Conservation (phyloP, 2,797 vertebrate genomes). For the Acridotheres tristis region DNA sequence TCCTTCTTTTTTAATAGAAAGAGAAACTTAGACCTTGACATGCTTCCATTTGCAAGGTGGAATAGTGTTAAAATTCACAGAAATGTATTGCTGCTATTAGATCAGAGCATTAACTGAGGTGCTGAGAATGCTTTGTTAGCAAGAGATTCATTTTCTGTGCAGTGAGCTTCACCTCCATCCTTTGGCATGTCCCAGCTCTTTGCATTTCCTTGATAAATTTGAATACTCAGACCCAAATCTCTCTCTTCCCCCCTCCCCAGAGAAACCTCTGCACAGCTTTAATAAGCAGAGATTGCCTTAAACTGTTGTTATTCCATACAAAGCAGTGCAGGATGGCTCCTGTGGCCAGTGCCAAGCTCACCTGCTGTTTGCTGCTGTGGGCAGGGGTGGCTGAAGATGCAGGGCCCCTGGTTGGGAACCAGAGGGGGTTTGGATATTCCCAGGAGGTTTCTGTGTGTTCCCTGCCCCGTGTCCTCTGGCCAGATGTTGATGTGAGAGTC, state of each 20-base stretch:
- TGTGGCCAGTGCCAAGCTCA: background rate
- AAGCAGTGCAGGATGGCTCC: background rate
- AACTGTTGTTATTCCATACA: background rate
- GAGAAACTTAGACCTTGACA: background rate
- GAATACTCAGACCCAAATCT: background rate
- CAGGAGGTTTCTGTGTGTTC: background rate
- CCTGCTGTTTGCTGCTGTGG: background rate
- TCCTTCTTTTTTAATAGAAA: background rate
- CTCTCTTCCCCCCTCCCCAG: background rate
- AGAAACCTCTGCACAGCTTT: background rate
- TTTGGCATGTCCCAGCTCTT: background rate
- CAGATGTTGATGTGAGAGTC: accelerated
- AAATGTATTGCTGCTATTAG: background rate
- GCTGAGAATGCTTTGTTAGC: background rate
- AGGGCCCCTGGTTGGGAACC: background rate
- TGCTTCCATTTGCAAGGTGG: background rate
- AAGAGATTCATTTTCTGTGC: background rate
- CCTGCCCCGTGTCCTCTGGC: background rate
- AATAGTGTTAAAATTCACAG: background rate
- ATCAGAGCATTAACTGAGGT: background rate
- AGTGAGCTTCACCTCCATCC: background rate
- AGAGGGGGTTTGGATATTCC: accelerated
- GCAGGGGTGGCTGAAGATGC: background rate
- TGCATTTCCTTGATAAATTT: background rate
- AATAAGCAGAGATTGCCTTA: background rate